Base-by-base conservation (phyloP, 2,797 vertebrate genomes). In the Xerus rutilus region DNA sequence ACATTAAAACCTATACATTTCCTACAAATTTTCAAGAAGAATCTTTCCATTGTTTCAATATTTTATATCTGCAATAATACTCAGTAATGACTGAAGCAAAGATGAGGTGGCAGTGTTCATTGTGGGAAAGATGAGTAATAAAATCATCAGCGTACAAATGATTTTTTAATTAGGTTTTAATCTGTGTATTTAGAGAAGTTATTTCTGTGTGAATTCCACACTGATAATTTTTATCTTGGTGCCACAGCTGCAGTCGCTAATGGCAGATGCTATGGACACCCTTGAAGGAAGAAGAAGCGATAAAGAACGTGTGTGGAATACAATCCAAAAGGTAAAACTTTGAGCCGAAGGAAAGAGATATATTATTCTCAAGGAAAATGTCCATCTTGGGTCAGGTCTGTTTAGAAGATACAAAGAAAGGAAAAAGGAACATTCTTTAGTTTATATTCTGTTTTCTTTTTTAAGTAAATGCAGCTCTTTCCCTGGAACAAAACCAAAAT, bases 151-250 rank as follows among this genome's bases (percentile, higher is more conserved):
- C 97, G 97, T 98, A 99, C 99, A 99, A 99, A 99, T 99, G 98
- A 99, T 99, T 99, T 99, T 99, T 99, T 99, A 99, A 99, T 99
- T 99, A 99, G 98, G 98, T 99, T 99, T 98, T 99, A 99, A 99
- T 98, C 98, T 98, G 98, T 98, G 98, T 98, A 97, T 99, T 99
- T 99, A 98, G 98, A 98, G 98, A 98, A 98, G 98, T 99, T 98
- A 98, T 98, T 98, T 98, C 98, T 97, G 98, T 98, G 97, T 96
- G 98, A 99, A 98, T 98, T 98, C 98, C 97, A 98, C 98, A 96
- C 98, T 98, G 99, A 99, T 99, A 98, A 98, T 98, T 98, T 99
- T 99, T 99, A 99, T 99, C 99, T 99, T 96, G 11, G 96, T 96
- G 94, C 98, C 97, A 98, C 99, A 99, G 99, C 98, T 99, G 98